Conservation (phyloP, 2,888 invertebrate species). For the Smittia aterrima region DNA sequence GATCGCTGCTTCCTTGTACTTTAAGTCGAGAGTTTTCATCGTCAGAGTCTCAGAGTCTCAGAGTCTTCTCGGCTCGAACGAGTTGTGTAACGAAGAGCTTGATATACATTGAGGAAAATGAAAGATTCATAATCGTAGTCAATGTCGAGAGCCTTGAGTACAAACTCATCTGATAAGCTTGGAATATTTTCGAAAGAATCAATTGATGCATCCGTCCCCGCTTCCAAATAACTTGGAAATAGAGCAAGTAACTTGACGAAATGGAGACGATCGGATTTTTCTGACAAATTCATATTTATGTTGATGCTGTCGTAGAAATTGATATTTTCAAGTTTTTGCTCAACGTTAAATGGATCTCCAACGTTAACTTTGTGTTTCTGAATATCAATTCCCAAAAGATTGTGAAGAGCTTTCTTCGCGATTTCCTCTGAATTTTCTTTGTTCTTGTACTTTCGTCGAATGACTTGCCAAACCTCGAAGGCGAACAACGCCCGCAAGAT, state of each 20-base stretch:
- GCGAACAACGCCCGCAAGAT: neutral
- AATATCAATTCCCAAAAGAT: too few species aligned
- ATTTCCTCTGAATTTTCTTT: too few species aligned
- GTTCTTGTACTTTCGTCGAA: neutral
- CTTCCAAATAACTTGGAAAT: too few species aligned
- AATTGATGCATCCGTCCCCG: neutral
- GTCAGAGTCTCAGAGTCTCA: neutral
- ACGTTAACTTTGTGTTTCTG: too few species aligned
- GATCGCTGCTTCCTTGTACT: neutral
- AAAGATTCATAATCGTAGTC: neutral
- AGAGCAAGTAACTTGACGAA: too few species aligned
- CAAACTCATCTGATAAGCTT: neutral
- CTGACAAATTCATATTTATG: too few species aligned
- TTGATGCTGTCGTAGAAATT: too few species aligned
- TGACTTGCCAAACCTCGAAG: constrained; percentile 5
- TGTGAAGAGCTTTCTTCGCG: too few species aligned
- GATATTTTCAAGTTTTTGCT: too few species aligned
- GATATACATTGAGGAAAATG: neutral
- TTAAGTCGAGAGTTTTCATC: neutral
- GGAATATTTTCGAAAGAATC: constrained; percentile 1
- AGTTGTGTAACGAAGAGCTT: neutral
- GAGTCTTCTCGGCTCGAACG: neutral
- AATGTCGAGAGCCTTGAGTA: neutral
- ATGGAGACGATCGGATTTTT: too few species aligned
- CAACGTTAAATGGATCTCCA: too few species aligned